Evolutionary conservation across 2,113 vertebrate genomes (phyloP).

Genomic region (Amphiprion ocellaris): DNA sequence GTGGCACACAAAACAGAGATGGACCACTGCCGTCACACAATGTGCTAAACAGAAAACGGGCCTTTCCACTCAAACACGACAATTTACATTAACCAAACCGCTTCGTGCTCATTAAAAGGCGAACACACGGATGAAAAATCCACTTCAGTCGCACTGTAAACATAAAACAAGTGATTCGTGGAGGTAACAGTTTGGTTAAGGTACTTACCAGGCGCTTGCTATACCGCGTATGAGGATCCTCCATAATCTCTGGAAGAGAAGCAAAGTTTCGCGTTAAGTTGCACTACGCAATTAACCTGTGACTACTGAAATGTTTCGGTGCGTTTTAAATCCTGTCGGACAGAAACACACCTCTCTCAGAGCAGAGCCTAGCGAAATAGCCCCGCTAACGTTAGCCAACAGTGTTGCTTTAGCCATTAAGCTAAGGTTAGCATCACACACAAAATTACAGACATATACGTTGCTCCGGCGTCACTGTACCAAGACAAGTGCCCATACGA

Average conservation of each 20-base stretch:
- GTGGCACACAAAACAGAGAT: constrained; percentile 12
- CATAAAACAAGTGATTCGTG: constrained; percentile 18
- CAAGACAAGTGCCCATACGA: not conserved
- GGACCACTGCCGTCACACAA: not conserved
- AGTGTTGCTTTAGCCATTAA: constrained; percentile 46
- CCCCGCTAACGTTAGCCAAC: constrained; percentile 48
- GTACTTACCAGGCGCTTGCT: constrained; percentile 96
- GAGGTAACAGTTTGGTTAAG: constrained; percentile 22
- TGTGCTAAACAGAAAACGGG: not conserved
- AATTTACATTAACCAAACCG: not conserved
- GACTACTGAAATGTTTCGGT: not conserved
- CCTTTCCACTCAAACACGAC: not conserved
- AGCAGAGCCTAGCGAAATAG: constrained; percentile 19
- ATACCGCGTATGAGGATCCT: constrained; percentile 92
- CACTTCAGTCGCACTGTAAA: constrained; percentile 1
- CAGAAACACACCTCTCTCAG: constrained; percentile 20
- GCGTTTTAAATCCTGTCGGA: not conserved
- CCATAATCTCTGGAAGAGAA: constrained; percentile 79
- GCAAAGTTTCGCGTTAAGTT: constrained; percentile 10
- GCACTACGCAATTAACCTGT: not conserved
- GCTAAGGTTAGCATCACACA: constrained; percentile 56
- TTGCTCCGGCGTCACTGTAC: not conserved
- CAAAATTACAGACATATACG: constrained; percentile 12
- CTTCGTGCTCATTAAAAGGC: accelerated
- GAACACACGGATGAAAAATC: not conserved